Evolutionary conservation across 1,140 invertebrate species (phyloP), one percentile per base, ranked within the genome.

Genomic region (Pentalonia nigronervosa): DNA sequence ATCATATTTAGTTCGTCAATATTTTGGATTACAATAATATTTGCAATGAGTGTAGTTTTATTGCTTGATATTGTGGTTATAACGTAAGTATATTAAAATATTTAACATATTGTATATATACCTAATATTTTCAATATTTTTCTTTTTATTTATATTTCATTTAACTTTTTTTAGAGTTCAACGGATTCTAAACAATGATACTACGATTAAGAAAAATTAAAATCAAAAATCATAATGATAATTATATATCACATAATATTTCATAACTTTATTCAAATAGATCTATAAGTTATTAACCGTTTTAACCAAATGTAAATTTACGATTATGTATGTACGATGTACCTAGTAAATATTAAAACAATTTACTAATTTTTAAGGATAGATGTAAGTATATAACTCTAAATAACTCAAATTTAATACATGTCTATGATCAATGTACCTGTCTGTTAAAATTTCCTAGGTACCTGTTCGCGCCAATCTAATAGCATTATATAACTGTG

Each of bases 1-100:
- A 50, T 36, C n/a, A 92, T 92, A 50, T 50, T 92, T 4, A 56
- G 47, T 14, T 81, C 91, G 6, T 25, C 81, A 25, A 30, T 53
- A 25, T 92, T 92, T 92, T 92, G 91, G 91, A 34, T 84, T 20
- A 56, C 91, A 20, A 53, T 92, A 41, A 14, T 53, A 36, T 41
- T 92, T 41, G 41, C 47, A 11, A 45, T 81, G 2, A 30, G 45
- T 47, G 20, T 84, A 36, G 14, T 83, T 36, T 53, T 92, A 36
- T 23, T 84, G 30, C 14, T 84, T 3, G 91, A 92, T 36, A 34
- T 84, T 20, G 4, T 48, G 6, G 7, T 41, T 20, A 53, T 92
- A 20, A 56, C 11, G 91, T 92, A 3, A 92, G 91, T 92, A 83
- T 53, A 53, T 53, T 48, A 25, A 25, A 76, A 14, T 76, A n/a